Conservation (phyloP, 1,140 invertebrate genomes). For the Pararge aegeria region DNA sequence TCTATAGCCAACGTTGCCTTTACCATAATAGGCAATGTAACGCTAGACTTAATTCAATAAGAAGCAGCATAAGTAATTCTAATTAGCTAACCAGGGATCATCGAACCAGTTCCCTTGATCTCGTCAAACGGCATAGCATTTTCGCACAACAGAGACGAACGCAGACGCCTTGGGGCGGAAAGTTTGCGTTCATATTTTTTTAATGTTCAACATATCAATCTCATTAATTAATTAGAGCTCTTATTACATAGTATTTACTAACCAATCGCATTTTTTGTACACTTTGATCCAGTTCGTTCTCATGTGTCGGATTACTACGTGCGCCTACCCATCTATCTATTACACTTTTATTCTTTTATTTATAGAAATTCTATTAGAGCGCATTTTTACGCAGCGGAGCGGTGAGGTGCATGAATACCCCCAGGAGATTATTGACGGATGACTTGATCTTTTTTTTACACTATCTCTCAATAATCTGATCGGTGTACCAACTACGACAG, state of each 20-base stretch:
- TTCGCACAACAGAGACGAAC: constrained; percentile 13
- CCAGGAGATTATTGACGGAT: too few species aligned
- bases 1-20: constrained; percentile 35
- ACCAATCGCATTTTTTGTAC: neutral
- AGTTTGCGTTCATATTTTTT: constrained; percentile 21
- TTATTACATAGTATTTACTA: constrained; percentile 5
- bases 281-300: neutral
- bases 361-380: too few species aligned
- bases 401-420: too few species aligned
- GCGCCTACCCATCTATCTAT: neutral
- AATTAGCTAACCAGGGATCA: constrained; percentile 36
- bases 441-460: too few species aligned
- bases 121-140: constrained; percentile 23
- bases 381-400: too few species aligned
- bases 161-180: constrained; percentile 12
- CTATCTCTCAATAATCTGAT: too few species aligned
- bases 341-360: neutral
- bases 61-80: constrained; percentile 35
- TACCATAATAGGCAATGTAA: constrained; percentile 23
- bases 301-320: neutral
- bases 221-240: constrained; percentile 14
- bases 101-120: constrained; percentile 30
- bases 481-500: too few species aligned
- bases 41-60: constrained; percentile 33
- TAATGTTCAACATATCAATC: constrained; percentile 11